phyloP scores from a whole-genome alignment of 2,797 vertebrate genomes.

The Selene dorsalis region DNA sequence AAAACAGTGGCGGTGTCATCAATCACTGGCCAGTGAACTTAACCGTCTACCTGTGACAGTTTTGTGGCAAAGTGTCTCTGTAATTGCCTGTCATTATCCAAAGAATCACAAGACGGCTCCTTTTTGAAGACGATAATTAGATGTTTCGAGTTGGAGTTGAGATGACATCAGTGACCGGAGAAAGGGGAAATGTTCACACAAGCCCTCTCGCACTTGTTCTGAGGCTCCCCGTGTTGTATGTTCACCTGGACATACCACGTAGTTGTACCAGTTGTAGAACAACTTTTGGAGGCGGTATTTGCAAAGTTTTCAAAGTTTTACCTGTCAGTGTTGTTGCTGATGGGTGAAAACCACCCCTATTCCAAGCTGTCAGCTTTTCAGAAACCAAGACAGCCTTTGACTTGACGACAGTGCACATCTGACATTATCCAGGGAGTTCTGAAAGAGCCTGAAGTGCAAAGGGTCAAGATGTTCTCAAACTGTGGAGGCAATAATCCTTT shows the following conservation, averaged over 20 bases:
- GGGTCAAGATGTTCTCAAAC: conserved; percentile 63
- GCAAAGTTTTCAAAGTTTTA: conserved; percentile 16
- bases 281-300: conserved; percentile 32
- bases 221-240: conserved; percentile 22
- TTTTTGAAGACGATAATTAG: conserved; percentile 71
- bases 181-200: conserved; percentile 53
- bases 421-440: conserved; percentile 62
- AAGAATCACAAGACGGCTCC: conserved; percentile 50
- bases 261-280: conserved; percentile 30
- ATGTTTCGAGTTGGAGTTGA: conserved; percentile 48
- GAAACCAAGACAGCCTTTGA: conserved; percentile 44
- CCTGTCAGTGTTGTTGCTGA: conserved; percentile 34
- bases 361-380: conserved; percentile 56
- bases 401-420: conserved; percentile 44
- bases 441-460: conserved; percentile 44
- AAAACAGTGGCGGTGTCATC: conserved; percentile 61
- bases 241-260: conserved; percentile 2
- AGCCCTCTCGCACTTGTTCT: conserved; percentile 33
- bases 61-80: conserved; percentile 70
- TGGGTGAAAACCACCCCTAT: conserved; percentile 35
- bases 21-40: conserved; percentile 62
- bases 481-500: conserved; percentile 58
- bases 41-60: conserved; percentile 67
- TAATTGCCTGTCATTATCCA: conserved; percentile 77
- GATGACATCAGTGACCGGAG: conserved; percentile 63